Conservation (phyloP, 2,113 vertebrate species). For the Bothrops jararaca region DNA sequence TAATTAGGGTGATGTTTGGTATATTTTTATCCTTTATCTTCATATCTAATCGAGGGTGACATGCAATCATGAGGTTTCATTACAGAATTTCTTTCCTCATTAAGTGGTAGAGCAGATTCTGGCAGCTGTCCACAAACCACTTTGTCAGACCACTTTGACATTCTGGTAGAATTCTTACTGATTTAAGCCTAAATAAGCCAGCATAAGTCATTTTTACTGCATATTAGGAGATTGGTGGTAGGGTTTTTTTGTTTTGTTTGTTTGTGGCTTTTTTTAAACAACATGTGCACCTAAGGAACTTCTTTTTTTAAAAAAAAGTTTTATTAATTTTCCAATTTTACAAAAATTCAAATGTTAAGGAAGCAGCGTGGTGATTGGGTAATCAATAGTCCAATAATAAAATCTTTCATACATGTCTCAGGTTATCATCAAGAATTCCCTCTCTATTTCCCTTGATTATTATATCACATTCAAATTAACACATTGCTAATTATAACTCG, state of each 20-base stretch:
- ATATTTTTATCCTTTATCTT: neutral
- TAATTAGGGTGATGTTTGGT: neutral
- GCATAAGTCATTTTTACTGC: neutral
- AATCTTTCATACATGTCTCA: too few species aligned
- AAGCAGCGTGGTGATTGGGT: too few species aligned
- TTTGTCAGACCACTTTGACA: slow-evolving; percentile 1
- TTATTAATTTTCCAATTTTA: too few species aligned
- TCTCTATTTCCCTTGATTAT: too few species aligned
- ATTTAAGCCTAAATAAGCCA: slow-evolving; percentile 6
- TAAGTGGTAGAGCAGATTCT: neutral
- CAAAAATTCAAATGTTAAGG: too few species aligned
- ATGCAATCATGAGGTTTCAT: neutral
- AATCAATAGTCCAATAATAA: too few species aligned
- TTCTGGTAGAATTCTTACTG: neutral
- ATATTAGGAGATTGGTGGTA: neutral
- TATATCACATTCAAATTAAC: too few species aligned
- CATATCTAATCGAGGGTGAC: accelerated
- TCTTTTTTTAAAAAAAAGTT: too few species aligned
- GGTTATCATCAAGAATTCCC: too few species aligned
- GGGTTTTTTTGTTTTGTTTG: neutral
- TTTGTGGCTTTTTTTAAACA: neutral
- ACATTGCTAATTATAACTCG: too few species aligned
- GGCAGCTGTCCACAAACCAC: slow-evolving; percentile 16
- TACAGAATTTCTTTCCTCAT: neutral
- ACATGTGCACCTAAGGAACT: neutral